Conservation (phyloP, 2,113 vertebrate species). For the Chionodraco myersi region DNA sequence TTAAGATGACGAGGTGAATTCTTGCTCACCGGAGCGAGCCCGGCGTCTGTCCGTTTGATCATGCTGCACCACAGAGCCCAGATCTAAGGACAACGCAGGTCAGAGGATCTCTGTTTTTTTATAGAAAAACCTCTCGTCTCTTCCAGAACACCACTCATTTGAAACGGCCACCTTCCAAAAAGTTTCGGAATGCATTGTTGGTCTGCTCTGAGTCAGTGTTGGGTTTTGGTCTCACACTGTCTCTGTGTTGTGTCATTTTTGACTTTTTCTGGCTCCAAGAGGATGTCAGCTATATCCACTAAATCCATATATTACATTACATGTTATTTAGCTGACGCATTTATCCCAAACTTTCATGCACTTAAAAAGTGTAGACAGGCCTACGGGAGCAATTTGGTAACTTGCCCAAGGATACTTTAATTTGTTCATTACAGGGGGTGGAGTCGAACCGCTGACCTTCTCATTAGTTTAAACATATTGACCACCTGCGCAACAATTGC, state of each 20-base stretch:
- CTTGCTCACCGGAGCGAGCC: conserved; percentile 66
- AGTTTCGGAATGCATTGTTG: conserved; percentile 65
- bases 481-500: too few relatives aligned
- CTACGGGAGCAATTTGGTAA: too few relatives aligned
- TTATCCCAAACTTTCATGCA: too few relatives aligned
- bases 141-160: conserved; percentile 70
- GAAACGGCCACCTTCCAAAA: conserved; percentile 52
- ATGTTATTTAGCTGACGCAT: too few relatives aligned
- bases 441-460: too few relatives aligned
- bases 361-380: too few relatives aligned
- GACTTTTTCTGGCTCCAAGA: conserved; percentile 23
- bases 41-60: conserved; percentile 65
- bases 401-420: too few relatives aligned
- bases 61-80: conserved; percentile 23
- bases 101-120: conserved; percentile 59
- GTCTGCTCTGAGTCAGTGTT: conserved; percentile 60
- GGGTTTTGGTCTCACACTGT: conserved; percentile 47
- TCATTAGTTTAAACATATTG: too few relatives aligned
- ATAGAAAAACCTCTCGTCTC: conserved; percentile 28
- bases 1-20: conserved; percentile 79
- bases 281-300: conserved; percentile 11
- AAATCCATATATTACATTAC: too few relatives aligned
- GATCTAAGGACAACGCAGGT: conserved; percentile 66
- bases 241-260: conserved; percentile 52
- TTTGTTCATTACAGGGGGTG: too few relatives aligned